A percentile compares a stretch with the other conserved stretches of the same genome.
These are phyloP conservation scores for Arvicola amphibius DNA, from an alignment of 2,797 vertebrate species.

Conservation along the genomic window DNA sequence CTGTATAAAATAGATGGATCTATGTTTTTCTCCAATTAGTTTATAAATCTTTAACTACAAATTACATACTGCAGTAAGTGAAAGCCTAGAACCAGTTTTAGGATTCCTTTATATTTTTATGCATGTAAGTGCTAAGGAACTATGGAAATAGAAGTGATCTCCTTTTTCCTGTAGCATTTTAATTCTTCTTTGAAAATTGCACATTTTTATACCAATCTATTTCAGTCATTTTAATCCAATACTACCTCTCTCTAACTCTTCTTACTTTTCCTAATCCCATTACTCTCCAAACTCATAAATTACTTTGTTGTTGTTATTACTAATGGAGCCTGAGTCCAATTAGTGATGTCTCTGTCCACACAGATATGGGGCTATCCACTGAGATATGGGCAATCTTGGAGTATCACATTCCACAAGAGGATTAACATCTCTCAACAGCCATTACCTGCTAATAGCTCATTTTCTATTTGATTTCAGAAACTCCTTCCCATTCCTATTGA, in stretches of 20 bases:
- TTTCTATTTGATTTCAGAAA: background rate
- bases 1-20: background rate
- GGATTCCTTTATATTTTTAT: conserved; percentile 23
- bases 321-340: background rate
- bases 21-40: conserved; percentile 14
- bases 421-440: background rate
- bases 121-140: background rate
- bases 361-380: background rate
- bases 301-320: background rate
- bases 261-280: background rate
- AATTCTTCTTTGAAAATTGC: background rate
- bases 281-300: background rate
- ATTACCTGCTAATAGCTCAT: background rate
- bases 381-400: background rate
- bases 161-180: background rate
- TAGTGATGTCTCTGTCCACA: background rate
- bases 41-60: background rate
- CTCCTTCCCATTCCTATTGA: background rate
- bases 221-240: background rate
- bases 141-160: background rate
- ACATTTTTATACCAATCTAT: background rate
- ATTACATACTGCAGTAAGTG: background rate
- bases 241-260: background rate
- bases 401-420: background rate
- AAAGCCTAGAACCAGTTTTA: background rate